Conservation (phyloP, 2,113 vertebrate genomes). For the Myocastor coypus region DNA sequence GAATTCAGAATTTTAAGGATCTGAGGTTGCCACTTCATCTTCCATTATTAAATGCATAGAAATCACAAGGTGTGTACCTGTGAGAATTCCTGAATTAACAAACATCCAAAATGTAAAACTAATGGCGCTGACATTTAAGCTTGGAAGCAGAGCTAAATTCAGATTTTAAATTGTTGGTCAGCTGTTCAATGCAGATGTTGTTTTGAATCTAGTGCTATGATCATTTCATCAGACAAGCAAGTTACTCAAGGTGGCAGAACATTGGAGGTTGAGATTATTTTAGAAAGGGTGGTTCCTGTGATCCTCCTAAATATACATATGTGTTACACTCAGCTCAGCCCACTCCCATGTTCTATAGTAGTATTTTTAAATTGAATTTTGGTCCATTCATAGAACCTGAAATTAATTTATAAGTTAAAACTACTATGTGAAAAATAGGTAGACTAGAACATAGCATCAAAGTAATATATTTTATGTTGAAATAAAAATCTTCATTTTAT, state of each 20-base stretch:
- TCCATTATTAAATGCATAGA: conserved; percentile 77
- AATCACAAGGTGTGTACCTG: conserved; percentile 58
- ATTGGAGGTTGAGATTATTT: neutral
- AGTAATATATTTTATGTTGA: neutral
- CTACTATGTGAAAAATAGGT: neutral
- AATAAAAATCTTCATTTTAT: conserved; percentile 23
- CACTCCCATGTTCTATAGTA: neutral
- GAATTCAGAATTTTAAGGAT: conserved; percentile 61
- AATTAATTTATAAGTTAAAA: conserved; percentile 46
- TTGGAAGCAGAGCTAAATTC: conserved; percentile 65
- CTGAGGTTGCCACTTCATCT: conserved; percentile 58
- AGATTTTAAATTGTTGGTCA: conserved; percentile 59
- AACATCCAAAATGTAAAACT: conserved; percentile 60
- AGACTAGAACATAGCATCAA: neutral
- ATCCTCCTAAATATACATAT: neutral
- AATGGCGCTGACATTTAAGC: conserved; percentile 50
- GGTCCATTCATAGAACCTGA: neutral
- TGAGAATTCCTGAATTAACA: conserved; percentile 69
- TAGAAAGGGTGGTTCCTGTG: neutral
- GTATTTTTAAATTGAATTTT: neutral
- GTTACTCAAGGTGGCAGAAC: conserved; percentile 27
- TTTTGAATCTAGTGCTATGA: conserved; percentile 52
- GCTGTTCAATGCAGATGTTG: conserved; percentile 54
- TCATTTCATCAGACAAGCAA: neutral
- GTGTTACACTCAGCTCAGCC: neutral